Conservation (phyloP, 2,113 vertebrate genomes). For the Cottus gobio region DNA sequence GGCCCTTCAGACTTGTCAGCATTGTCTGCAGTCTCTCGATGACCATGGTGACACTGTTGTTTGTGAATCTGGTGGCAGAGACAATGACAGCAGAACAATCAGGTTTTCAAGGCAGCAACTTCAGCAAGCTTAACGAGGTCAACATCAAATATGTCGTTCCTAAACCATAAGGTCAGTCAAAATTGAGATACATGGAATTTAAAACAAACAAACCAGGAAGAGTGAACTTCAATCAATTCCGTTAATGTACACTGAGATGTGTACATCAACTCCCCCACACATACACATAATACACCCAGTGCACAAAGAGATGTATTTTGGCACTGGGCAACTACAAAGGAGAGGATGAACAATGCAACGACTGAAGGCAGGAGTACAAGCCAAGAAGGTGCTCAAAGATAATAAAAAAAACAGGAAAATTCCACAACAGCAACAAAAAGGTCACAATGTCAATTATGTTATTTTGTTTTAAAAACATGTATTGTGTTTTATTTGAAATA, state of each 20-base stretch:
- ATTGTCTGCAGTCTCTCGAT: conserved; percentile 11
- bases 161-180: neutral
- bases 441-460: no score
- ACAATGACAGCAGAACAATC: neutral
- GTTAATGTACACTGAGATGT: neutral
- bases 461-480: neutral
- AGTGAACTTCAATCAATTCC: no score
- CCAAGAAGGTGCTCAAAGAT: neutral
- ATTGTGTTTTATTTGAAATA: neutral
- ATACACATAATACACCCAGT: neutral
- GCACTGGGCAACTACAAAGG: neutral
- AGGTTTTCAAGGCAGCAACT: neutral
- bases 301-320: neutral
- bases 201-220: no score
- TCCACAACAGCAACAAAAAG: neutral
- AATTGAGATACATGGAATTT: neutral
- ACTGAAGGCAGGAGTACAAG: neutral
- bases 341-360: neutral
- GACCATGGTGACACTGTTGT: conserved; percentile 24
- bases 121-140: neutral
- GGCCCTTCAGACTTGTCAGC: neutral
- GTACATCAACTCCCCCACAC: no score
- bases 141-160: neutral
- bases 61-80: conserved; percentile 25
- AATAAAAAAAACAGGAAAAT: no score